A percentile compares a stretch with the other conserved stretches of the same genome.
phyloP scores from a whole-genome alignment of 1,140 invertebrate species.

The Drosophila nannoptera region DNA sequence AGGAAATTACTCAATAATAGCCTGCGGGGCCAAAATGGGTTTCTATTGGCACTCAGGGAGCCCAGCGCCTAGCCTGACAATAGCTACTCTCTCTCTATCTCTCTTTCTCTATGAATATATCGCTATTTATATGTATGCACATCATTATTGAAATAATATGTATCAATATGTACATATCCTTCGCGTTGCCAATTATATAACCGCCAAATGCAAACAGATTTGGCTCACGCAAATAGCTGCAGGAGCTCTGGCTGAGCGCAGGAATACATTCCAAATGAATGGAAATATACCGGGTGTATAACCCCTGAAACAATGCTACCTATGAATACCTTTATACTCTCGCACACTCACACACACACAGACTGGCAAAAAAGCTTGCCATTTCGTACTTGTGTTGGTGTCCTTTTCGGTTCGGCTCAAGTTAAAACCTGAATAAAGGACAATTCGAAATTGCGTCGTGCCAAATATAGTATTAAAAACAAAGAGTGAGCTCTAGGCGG shows the following conservation, averaged over 20 bases:
- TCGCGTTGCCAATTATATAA: conserved; percentile 2
- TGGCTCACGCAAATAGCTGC: conserved; percentile 1
- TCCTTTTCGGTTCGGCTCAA: conserved; percentile 25
- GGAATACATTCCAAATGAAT: conserved; percentile 64
- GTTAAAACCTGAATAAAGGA: conserved; percentile 50
- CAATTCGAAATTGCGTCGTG: conserved; percentile 65
- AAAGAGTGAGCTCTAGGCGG: neutral
- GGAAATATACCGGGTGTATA: conserved; percentile 55
- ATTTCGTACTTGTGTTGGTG: conserved; percentile 24
- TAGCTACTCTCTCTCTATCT: neutral
- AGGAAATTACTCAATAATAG: conserved; percentile 66
- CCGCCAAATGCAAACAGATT: conserved; percentile 11
- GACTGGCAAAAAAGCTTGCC: conserved; percentile 49
- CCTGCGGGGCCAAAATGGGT: conserved; percentile 3
- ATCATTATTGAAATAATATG: neutral
- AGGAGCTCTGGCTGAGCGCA: conserved; percentile 15
- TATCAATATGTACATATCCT: conserved; percentile 1
- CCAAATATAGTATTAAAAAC: conserved; percentile 48
- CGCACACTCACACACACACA: conserved; percentile 19
- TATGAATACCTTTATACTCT: conserved; percentile 11
- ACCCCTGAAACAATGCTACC: conserved; percentile 29
- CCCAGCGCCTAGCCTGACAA: conserved; percentile 1
- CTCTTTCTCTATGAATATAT: too few relatives aligned
- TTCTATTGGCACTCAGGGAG: neutral
- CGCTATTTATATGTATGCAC: neutral